A percentile compares a stretch with the other conserved stretches of the same genome.
Evolutionary conservation across 2,113 vertebrate species (phyloP).

Genomic region (Spheniscus mendiculus): DNA sequence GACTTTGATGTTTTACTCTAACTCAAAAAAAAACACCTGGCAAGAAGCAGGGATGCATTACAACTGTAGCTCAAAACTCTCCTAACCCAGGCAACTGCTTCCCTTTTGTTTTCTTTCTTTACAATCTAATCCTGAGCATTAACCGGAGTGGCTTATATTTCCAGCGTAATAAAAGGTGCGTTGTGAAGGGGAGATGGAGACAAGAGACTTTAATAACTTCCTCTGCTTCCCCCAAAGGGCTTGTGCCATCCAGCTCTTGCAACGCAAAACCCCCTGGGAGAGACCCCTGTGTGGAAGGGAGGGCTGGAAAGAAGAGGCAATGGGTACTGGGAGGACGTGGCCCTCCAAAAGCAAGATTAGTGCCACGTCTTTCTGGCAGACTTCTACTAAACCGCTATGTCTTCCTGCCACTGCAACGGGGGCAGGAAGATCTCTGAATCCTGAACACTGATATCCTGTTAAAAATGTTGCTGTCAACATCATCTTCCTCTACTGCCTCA

Average conservation of each 20-base stretch:
- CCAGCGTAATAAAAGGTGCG: slow-evolving; percentile 5
- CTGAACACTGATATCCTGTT: neutral
- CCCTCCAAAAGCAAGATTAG: neutral
- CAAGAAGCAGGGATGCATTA: neutral
- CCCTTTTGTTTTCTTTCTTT: slow-evolving; percentile 51
- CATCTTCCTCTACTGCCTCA: neutral
- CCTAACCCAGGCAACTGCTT: neutral
- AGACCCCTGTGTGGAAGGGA: rapidly evolving
- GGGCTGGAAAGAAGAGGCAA: neutral
- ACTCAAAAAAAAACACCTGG: slow-evolving; percentile 64
- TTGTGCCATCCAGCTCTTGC: neutral
- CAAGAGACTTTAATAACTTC: slow-evolving; percentile 12
- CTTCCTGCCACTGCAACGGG: neutral
- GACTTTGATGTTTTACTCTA: slow-evolving; percentile 49
- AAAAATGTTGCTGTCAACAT: neutral
- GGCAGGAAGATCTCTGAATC: neutral
- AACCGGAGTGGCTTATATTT: neutral
- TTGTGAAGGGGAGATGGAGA: slow-evolving; percentile 27
- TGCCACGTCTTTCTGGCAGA: rapidly evolving
- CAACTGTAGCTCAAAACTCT: neutral
- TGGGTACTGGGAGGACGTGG: rapidly evolving
- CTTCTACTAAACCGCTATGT: neutral
- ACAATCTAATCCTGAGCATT: neutral
- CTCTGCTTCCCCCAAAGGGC: neutral
- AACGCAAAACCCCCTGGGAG: rapidly evolving